A percentile compares a stretch with the other conserved stretches of the same genome.
phyloP scores from a whole-genome alignment of 2,888 invertebrate species.

The Cephus nigrinus region DNA sequence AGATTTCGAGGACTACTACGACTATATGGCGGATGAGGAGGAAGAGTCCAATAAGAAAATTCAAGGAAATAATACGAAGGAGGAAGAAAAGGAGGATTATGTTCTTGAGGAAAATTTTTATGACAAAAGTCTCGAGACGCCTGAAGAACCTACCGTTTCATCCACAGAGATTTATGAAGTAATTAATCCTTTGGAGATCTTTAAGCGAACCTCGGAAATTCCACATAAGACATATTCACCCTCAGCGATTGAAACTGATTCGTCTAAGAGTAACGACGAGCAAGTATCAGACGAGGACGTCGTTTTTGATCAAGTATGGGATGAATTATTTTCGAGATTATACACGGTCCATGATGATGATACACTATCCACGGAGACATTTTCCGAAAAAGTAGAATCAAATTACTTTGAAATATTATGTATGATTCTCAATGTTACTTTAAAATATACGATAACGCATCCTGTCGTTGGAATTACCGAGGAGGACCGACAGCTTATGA shows the following conservation, averaged over 20 bases:
- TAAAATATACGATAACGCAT: not conserved
- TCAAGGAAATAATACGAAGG: not conserved
- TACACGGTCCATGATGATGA: not conserved
- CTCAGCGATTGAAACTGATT: not conserved
- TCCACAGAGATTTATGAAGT: too few relatives aligned
- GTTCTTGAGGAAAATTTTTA: not conserved
- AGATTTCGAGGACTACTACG: not conserved
- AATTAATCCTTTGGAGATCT: too few relatives aligned
- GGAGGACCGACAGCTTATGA: not conserved
- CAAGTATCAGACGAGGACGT: not conserved
- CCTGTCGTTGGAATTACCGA: not conserved
- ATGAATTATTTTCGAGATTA: not conserved
- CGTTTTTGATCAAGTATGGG: not conserved
- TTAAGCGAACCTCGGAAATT: too few relatives aligned
- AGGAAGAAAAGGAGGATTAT: conserved; percentile 11
- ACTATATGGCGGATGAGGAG: not conserved
- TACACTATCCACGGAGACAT: not conserved
- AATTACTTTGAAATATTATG: not conserved
- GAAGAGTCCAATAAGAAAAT: not conserved
- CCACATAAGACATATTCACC: too few relatives aligned
- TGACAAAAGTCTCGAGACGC: conserved; percentile 4
- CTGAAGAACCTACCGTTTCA: not conserved
- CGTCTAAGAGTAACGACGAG: not conserved
- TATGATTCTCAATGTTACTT: not conserved
- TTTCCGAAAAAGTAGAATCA: not conserved